A percentile compares a stretch with the other conserved stretches of the same genome.
These are phyloP conservation scores for Cyprinodon variegatus DNA, from an alignment of 2,113 vertebrate genomes.

Conservation along the genomic window DNA sequence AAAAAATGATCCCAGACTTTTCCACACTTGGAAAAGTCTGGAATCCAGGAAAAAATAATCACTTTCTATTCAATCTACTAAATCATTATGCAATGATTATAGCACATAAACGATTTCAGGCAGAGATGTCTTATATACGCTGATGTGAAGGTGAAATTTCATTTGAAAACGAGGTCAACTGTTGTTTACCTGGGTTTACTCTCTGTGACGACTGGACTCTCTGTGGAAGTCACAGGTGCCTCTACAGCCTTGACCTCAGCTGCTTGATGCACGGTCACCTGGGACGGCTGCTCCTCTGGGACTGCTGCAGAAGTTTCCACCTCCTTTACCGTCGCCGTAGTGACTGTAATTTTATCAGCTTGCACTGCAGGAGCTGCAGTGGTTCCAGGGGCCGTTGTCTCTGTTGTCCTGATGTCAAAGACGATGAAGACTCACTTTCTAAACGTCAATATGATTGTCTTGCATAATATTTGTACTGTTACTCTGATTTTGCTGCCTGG, in stretches of 20 bases:
- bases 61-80: too few relatives aligned
- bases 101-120: too few relatives aligned
- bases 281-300: conserved; percentile 72
- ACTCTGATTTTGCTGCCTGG: neutral
- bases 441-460: too few relatives aligned
- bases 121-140: too few relatives aligned
- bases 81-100: too few relatives aligned
- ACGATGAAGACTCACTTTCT: neutral
- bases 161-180: neutral
- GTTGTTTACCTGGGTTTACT: conserved; percentile 69
- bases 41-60: too few relatives aligned
- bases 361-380: conserved; percentile 56
- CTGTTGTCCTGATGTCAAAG: conserved; percentile 62
- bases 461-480: neutral
- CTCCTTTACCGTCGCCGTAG: conserved; percentile 61
- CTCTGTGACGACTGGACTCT: conserved; percentile 64
- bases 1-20: too few relatives aligned
- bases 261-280: conserved; percentile 51
- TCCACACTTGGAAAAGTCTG: too few relatives aligned
- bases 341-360: conserved; percentile 42
- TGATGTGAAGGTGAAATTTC: neutral
- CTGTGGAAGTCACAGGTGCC: conserved; percentile 61
- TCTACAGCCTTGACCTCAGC: conserved; percentile 71
- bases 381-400: conserved; percentile 63
- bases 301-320: conserved; percentile 50